Percentiles rank a stretch among this genome's conserved stretches.
Evolutionary conservation across 2,888 invertebrate genomes (phyloP).

Genomic region (Rutpela maculata): DNA sequence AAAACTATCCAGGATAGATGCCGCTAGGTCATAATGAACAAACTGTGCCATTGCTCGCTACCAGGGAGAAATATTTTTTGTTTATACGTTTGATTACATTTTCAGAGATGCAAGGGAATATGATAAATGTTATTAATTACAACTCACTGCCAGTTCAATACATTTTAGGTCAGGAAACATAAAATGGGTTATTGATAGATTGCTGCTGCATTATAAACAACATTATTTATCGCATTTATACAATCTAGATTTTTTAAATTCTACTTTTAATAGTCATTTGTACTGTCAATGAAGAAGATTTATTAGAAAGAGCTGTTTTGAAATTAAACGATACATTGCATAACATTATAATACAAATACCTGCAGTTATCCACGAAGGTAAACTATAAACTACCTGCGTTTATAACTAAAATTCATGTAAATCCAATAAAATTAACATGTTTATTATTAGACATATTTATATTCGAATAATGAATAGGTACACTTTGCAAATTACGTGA

Average conservation of each 20-base stretch:
- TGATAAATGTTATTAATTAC: too few relatives aligned
- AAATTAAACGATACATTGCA: background rate
- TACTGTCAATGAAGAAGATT: background rate
- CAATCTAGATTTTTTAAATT: background rate
- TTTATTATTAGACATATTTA: slow-evolving; percentile 19
- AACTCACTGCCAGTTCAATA: too few relatives aligned
- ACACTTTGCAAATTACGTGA: slow-evolving; percentile 13
- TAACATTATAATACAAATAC: background rate
- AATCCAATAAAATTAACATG: slow-evolving; percentile 8
- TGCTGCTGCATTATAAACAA: background rate
- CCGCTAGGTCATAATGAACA: too few relatives aligned
- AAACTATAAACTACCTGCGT: slow-evolving; percentile 1
- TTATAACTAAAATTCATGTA: slow-evolving; percentile 21
- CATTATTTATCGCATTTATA: background rate
- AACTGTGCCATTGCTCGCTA: too few relatives aligned
- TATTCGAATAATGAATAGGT: slow-evolving; percentile 12
- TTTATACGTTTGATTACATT: too few relatives aligned
- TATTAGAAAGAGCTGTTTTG: background rate
- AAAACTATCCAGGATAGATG: too few relatives aligned
- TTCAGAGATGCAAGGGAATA: too few relatives aligned
- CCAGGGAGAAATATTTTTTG: too few relatives aligned
- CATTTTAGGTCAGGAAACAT: too few relatives aligned
- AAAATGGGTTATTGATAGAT: background rate
- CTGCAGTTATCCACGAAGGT: background rate
- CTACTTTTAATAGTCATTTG: background rate